Base-by-base conservation (phyloP, 2,797 vertebrate species). In the Carapus acus region DNA sequence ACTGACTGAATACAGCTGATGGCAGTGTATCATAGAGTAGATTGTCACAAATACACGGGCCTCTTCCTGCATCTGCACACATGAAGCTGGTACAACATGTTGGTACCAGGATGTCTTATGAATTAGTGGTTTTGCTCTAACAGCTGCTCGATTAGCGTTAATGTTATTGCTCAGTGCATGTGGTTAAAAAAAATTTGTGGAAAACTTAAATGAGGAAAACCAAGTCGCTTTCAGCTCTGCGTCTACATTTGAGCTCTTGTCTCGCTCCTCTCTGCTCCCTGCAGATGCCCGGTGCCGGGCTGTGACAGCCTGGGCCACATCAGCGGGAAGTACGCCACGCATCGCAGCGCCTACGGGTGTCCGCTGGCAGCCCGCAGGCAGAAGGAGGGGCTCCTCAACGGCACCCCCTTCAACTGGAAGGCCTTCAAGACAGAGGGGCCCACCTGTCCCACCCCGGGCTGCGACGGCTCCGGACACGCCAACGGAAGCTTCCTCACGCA, bases 401-500 rank as follows among this genome's bases (percentile, higher is more conserved):
- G 95, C 21, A 91, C 92, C 0, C 90, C 94, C 0, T 97, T 97
- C 67, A 93, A 93, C 69, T 99, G 96, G 96, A 99, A 98, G 71
- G 90, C 94, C 0, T 87, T 97, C 67, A 98, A 96, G 85, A 93
- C 91, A 0, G 95, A 99, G 80, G 95, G 95, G 1, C 94, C 94
- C 0, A 89, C 91, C 19, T 99, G 95, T 65, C 95, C 95, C 24
- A 98, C 95, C 0, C 93, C 92, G 0, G 96, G 94, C 43, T 99
- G 96, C 0, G 96, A 99, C 0, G 95, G 95, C 46, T 97, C 95
- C 0, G 95, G 96, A 55, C 96, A 99, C 0, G 95, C 96, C 49
- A 98, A 98, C 0, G 95, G 96, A 49, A 97, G 94, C 84, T 99
- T 99, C 83, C 94, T 99, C 77, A 98, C 95, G 34, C 96, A 98